Evolutionary conservation across 1,140 invertebrate genomes (phyloP).

Genomic region (Heliconius hermathena): DNA sequence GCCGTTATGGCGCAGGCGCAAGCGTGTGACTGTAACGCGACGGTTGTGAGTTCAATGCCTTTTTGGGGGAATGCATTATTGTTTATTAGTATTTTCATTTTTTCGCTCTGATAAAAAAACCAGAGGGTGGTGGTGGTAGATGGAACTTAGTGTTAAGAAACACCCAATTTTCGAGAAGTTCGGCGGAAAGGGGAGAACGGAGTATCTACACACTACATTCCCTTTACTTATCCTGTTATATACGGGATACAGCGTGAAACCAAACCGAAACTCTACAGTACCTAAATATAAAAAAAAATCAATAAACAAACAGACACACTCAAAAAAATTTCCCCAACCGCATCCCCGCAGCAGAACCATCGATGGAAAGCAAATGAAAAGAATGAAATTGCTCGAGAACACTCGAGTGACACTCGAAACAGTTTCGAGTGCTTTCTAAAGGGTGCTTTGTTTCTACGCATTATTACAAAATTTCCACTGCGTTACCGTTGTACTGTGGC

Average conservation of each 20-base stretch:
- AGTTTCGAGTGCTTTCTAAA: slow-evolving; percentile 17
- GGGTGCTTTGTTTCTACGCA: slow-evolving; percentile 36
- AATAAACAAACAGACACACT: slow-evolving; percentile 1
- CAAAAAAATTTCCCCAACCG: not conserved
- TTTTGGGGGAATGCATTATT: too few relatives aligned
- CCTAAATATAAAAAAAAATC: not conserved
- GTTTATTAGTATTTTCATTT: too few relatives aligned
- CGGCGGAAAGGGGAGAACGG: not conserved
- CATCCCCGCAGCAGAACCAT: not conserved
- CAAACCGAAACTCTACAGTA: too few relatives aligned
- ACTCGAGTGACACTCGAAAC: slow-evolving; percentile 31
- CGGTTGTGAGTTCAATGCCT: too few relatives aligned
- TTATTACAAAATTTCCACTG: slow-evolving; percentile 32
- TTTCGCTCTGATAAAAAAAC: too few relatives aligned
- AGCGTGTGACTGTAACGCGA: too few relatives aligned
- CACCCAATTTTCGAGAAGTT: not conserved
- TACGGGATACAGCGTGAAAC: too few relatives aligned
- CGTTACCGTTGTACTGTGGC: slow-evolving; percentile 22
- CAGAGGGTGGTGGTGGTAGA: too few relatives aligned
- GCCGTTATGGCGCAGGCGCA: too few relatives aligned
- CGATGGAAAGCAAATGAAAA: slow-evolving; percentile 5
- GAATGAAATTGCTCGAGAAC: slow-evolving; percentile 35
- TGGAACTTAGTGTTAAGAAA: too few relatives aligned
- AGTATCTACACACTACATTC: not conserved
- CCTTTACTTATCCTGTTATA: too few relatives aligned